phyloP scores from a whole-genome alignment of 1,140 invertebrate species.

The Sminthurides bifidus region DNA sequence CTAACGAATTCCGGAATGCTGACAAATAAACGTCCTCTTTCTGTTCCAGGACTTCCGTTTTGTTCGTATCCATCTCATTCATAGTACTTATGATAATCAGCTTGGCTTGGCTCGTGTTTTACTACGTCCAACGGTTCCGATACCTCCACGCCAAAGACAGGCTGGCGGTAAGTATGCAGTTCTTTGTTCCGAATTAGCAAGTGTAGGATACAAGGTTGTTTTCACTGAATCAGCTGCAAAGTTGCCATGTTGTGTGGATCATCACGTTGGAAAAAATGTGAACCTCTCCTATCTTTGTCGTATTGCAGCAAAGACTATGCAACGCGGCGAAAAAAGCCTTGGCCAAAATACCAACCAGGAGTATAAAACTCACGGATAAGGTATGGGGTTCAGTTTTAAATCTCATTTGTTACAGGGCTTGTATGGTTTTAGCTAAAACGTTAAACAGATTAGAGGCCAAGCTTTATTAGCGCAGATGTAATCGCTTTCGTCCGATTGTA shows the following conservation, averaged over 20 bases:
- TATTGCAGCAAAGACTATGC: conserved; percentile 60
- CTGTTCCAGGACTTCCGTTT: conserved; percentile 68
- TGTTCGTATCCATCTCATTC: conserved; percentile 89
- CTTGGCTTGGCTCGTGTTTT: conserved; percentile 84
- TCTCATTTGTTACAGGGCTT: background rate
- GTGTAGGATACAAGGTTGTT: background rate
- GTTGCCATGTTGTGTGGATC: no score
- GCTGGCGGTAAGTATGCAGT: conserved; percentile 52
- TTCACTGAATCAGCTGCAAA: background rate
- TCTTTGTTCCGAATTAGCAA: background rate
- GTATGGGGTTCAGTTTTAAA: conserved; percentile 42
- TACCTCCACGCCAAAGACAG: conserved; percentile 83
- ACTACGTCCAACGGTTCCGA: conserved; percentile 82
- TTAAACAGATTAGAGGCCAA: background rate
- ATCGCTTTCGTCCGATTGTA: background rate
- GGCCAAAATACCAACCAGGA: conserved; percentile 76
- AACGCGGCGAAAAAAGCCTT: conserved; percentile 81
- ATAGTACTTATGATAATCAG: conserved; percentile 89
- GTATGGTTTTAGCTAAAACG: background rate
- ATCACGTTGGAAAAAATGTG: no score
- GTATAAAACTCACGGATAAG: conserved; percentile 67
- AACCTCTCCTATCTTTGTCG: no score
- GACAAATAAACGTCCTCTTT: no score
- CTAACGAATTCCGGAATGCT: no score
- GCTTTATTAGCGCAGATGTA: no score